Evolutionary conservation across 2,797 vertebrate species (phyloP).

Genomic region (Spatula versicolor): DNA sequence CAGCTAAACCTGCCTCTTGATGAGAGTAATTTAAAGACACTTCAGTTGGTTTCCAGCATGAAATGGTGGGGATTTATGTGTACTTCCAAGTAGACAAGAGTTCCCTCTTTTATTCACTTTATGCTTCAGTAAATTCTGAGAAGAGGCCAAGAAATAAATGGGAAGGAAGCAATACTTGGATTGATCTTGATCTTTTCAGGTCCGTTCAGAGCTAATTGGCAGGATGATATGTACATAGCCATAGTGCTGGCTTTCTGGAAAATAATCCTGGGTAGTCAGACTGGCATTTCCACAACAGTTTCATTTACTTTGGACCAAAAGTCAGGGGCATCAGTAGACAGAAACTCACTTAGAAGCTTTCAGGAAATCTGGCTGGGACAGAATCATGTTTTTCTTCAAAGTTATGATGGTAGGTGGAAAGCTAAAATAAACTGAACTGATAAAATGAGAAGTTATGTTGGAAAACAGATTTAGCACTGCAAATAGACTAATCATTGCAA

Average conservation of each 20-base stretch:
- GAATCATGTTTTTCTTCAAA: background rate
- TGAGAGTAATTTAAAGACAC: constrained; percentile 29
- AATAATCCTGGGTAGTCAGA: background rate
- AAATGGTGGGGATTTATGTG: constrained; percentile 29
- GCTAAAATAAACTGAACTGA: background rate
- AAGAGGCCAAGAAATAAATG: background rate
- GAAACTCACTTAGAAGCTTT: background rate
- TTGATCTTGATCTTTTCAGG: background rate
- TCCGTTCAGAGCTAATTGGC: background rate
- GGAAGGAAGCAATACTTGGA: background rate
- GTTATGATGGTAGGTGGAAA: background rate
- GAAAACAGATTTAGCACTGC: background rate
- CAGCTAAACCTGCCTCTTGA: background rate
- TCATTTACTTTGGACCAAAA: background rate
- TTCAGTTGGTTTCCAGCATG: constrained; percentile 12
- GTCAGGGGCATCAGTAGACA: background rate
- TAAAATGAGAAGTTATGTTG: background rate
- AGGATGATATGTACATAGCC: background rate
- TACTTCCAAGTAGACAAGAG: background rate
- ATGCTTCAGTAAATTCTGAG: background rate
- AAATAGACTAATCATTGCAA: background rate
- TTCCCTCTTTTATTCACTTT: background rate
- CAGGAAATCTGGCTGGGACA: background rate
- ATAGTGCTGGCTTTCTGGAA: background rate
- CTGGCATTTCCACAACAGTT: background rate